phyloP scores from a whole-genome alignment of 2,797 vertebrate genomes.

The Crenichthys baileyi region DNA sequence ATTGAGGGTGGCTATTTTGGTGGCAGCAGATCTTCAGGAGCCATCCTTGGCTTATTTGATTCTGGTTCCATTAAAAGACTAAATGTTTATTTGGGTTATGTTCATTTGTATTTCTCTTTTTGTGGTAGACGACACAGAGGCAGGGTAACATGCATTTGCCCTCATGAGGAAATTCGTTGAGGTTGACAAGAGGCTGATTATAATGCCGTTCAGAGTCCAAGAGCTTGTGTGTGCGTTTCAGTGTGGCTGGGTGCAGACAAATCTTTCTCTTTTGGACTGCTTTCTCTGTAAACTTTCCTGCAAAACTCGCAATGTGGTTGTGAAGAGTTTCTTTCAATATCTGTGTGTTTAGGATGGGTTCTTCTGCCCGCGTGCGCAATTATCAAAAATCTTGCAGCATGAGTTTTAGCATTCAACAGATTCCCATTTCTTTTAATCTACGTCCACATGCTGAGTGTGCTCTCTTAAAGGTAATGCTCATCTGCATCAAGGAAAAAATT shows the following conservation, averaged over 20 bases:
- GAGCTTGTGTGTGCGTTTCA: background rate
- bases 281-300: background rate
- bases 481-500: background rate
- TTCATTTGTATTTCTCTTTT: background rate
- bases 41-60: conserved; percentile 17
- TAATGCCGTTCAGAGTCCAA: conserved; percentile 45
- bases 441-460: conserved; percentile 22
- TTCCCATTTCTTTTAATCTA: conserved; percentile 51
- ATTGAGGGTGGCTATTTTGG: conserved; percentile 32
- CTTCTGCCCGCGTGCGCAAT: conserved; percentile 26
- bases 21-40: conserved; percentile 28
- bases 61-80: conserved; percentile 10
- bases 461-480: conserved; percentile 10
- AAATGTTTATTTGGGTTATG: conserved; percentile 5
- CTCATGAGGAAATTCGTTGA: background rate
- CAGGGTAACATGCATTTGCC: background rate
- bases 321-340: background rate
- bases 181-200: conserved; percentile 44
- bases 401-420: conserved; percentile 64
- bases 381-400: conserved; percentile 43
- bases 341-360: background rate
- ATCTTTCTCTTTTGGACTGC: background rate
- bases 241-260: background rate
- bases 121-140: background rate
- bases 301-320: background rate